Evolutionary conservation across 2,888 invertebrate genomes (phyloP).

Genomic region (Sphecodes monilicornis): DNA sequence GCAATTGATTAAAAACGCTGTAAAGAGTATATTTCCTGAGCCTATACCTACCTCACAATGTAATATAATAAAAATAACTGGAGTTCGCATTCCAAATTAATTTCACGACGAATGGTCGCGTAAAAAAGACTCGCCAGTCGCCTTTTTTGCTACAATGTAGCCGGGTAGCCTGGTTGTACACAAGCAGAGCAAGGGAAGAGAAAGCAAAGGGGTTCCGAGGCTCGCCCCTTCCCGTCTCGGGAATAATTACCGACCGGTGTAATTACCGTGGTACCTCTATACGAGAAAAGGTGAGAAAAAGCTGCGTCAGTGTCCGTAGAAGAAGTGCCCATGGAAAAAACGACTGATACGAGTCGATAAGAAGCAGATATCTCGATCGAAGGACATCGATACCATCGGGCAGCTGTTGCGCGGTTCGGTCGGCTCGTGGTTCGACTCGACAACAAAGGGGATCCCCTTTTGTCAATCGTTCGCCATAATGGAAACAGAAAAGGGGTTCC

Average conservation of each 20-base stretch:
- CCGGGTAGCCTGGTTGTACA: not conserved
- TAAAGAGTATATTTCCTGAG: not conserved
- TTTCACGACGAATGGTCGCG: not conserved
- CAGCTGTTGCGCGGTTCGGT: slow-evolving; percentile 76
- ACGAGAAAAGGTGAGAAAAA: not conserved
- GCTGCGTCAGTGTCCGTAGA: slow-evolving; percentile 6
- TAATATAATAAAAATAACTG: not conserved
- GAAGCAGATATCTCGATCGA: slow-evolving; percentile 57
- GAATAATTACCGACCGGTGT: not conserved
- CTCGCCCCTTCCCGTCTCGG: not conserved
- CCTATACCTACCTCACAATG: not conserved
- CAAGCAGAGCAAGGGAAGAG: not conserved
- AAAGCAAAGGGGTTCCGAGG: not conserved
- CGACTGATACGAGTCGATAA: slow-evolving; percentile 11
- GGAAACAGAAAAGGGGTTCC: slow-evolving; percentile 70
- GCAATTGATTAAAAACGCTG: too few species aligned
- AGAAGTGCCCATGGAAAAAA: not conserved
- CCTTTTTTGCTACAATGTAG: not conserved
- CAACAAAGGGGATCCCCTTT: slow-evolving; percentile 73
- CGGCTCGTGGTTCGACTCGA: slow-evolving; percentile 70
- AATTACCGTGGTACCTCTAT: not conserved
- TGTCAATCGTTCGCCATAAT: slow-evolving; percentile 70
- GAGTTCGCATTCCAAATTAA: not conserved
- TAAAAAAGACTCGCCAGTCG: not conserved
- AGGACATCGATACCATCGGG: slow-evolving; percentile 72